These are phyloP conservation scores for Thaumatotibia leucotreta DNA, from an alignment of 1,140 invertebrate genomes.

Conservation along the genomic window DNA sequence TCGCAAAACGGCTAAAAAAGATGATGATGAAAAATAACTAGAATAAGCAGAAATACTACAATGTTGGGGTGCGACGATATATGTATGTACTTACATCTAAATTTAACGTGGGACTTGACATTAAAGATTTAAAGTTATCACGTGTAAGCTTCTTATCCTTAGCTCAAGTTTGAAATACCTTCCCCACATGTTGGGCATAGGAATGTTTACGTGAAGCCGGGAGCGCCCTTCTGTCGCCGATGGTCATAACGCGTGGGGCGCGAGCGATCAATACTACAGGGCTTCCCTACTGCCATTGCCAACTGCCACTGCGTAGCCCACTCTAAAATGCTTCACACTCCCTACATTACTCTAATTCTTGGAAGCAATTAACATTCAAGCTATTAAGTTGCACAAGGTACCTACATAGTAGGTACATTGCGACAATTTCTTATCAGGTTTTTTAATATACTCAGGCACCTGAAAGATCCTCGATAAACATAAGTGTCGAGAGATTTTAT, in stretches of 20 bases:
- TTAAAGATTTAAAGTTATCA: constrained; percentile 1
- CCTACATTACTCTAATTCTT: constrained; percentile 22
- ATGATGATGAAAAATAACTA: neutral
- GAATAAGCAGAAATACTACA: neutral
- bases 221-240: constrained; percentile 60
- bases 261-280: constrained; percentile 61
- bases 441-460: neutral
- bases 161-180: constrained; percentile 4
- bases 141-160: constrained; percentile 7
- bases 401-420: too few species aligned
- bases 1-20: too few species aligned
- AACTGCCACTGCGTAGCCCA: constrained; percentile 29
- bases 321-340: constrained; percentile 34
- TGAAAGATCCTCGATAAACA: neutral
- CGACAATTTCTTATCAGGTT: neutral
- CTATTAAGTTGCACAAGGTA: neutral
- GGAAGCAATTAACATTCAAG: constrained; percentile 12
- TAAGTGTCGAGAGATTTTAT: neutral
- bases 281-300: constrained; percentile 44
- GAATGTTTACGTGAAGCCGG: constrained; percentile 46
- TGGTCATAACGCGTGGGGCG: constrained; percentile 58
- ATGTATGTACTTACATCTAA: neutral
- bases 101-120: neutral
- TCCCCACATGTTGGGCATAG: constrained; percentile 34
- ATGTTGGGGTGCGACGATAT: neutral